phyloP scores from a whole-genome alignment of 2,113 vertebrate genomes.

The Balaeniceps rex region DNA sequence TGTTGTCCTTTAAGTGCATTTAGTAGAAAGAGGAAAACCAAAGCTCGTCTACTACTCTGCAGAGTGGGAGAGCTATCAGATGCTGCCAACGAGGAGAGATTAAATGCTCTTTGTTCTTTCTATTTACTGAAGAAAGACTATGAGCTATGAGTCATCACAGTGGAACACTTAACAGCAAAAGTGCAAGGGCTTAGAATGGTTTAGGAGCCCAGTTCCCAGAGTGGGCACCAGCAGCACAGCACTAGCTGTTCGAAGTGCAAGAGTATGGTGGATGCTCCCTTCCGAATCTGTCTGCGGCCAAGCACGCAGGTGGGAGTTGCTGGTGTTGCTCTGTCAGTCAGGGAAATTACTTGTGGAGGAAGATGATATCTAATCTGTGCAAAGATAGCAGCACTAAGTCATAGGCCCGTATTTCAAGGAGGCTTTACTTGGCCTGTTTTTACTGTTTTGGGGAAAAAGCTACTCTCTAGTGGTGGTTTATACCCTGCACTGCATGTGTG shows the following conservation, averaged over 20 bases:
- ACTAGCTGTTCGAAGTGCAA: rapidly evolving
- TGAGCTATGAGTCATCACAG: not conserved
- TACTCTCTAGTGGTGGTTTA: not conserved
- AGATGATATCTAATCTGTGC: not conserved
- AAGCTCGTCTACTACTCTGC: not conserved
- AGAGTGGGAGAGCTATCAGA: not conserved
- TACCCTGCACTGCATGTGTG: not conserved
- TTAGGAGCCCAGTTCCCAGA: not conserved
- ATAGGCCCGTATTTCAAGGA: not conserved
- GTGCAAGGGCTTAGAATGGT: not conserved
- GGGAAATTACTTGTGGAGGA: not conserved
- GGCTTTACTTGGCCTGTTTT: not conserved
- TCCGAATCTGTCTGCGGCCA: not conserved
- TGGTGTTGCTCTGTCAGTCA: not conserved
- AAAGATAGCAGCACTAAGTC: not conserved
- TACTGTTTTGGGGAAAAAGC: not conserved
- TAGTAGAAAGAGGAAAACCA: not conserved
- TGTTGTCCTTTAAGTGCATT: not conserved
- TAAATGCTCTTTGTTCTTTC: not conserved
- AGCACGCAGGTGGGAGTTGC: not conserved
- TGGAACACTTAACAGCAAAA: not conserved
- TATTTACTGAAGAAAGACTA: not conserved
- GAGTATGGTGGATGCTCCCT: not conserved
- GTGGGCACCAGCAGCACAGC: not conserved
- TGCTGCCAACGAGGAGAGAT: not conserved